A percentile compares a stretch with the other conserved stretches of the same genome.
Evolutionary conservation across 2,888 invertebrate species (phyloP).

Genomic region (Drosophila lutescens): DNA sequence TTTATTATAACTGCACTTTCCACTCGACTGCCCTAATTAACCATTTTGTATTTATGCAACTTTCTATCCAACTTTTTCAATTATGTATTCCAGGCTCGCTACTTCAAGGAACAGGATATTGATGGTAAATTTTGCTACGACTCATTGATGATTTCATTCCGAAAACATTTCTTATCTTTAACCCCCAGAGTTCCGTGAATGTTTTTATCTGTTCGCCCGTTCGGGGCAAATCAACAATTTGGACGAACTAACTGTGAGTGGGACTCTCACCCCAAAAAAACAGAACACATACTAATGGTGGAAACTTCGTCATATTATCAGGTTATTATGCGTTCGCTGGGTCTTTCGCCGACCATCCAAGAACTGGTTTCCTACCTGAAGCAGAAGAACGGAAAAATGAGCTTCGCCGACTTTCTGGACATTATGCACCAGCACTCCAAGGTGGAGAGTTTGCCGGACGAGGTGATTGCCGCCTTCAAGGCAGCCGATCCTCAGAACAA

Average conservation of each 20-base stretch:
- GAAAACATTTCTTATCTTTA: slow-evolving; percentile 34
- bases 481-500: slow-evolving; percentile 91
- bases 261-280: background rate
- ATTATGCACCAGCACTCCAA: slow-evolving; percentile 96
- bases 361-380: slow-evolving; percentile 94
- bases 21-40: slow-evolving; percentile 53
- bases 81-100: slow-evolving; percentile 90
- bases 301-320: slow-evolving; percentile 14
- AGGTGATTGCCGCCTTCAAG: slow-evolving; percentile 93
- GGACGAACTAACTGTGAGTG: slow-evolving; percentile 91
- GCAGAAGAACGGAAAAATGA: slow-evolving; percentile 93
- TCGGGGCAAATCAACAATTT: slow-evolving; percentile 94
- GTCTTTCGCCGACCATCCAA: slow-evolving; percentile 96
- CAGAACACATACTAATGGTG: background rate
- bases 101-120: slow-evolving; percentile 97
- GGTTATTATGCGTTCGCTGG: slow-evolving; percentile 96
- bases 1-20: slow-evolving; percentile 51
- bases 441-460: slow-evolving; percentile 86
- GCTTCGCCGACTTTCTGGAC: slow-evolving; percentile 97
- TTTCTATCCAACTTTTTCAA: slow-evolving; percentile 34
- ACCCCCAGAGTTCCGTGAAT: slow-evolving; percentile 94
- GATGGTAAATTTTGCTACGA: slow-evolving; percentile 89
- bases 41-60: slow-evolving; percentile 34
- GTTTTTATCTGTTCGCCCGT: slow-evolving; percentile 96
- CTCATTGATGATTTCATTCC: slow-evolving; percentile 49